These are phyloP conservation scores for Papilio protenor DNA, from an alignment of 2,888 invertebrate genomes.

Conservation along the genomic window DNA sequence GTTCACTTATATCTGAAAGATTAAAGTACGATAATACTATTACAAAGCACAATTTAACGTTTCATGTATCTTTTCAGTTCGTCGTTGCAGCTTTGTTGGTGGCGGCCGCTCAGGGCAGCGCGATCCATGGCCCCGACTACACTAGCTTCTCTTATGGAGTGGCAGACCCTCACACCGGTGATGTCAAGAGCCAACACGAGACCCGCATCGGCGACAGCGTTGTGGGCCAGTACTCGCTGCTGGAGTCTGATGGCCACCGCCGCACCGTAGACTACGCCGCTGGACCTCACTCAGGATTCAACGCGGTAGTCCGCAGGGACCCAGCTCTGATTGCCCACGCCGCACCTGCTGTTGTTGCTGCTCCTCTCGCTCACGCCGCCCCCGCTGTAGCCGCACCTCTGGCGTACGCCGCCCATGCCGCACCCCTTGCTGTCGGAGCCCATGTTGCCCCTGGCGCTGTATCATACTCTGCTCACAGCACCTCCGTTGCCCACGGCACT, in stretches of 20 bases:
- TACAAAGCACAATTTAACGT: neutral
- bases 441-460: constrained; percentile 51
- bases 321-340: constrained; percentile 63
- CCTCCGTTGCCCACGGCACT: constrained; percentile 56
- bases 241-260: constrained; percentile 86
- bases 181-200: constrained; percentile 85
- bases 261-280: constrained; percentile 86
- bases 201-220: constrained; percentile 85
- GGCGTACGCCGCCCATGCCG: constrained; percentile 49
- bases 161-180: constrained; percentile 77
- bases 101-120: constrained; percentile 48
- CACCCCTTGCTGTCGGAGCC: constrained; percentile 51
- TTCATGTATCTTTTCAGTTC: constrained; percentile 56
- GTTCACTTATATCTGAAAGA: neutral
- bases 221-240: constrained; percentile 79
- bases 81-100: constrained; percentile 47
- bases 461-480: constrained; percentile 52
- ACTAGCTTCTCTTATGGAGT: constrained; percentile 70
- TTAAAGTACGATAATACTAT: neutral
- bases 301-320: constrained; percentile 82
- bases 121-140: constrained; percentile 46
- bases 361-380: constrained; percentile 52
- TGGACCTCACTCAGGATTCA: constrained; percentile 82
- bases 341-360: constrained; percentile 51
- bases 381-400: constrained; percentile 51